Evolutionary conservation across 2,113 vertebrate species (phyloP), one percentile per base, ranked within the genome.

Genomic region (Labrus mixtus): DNA sequence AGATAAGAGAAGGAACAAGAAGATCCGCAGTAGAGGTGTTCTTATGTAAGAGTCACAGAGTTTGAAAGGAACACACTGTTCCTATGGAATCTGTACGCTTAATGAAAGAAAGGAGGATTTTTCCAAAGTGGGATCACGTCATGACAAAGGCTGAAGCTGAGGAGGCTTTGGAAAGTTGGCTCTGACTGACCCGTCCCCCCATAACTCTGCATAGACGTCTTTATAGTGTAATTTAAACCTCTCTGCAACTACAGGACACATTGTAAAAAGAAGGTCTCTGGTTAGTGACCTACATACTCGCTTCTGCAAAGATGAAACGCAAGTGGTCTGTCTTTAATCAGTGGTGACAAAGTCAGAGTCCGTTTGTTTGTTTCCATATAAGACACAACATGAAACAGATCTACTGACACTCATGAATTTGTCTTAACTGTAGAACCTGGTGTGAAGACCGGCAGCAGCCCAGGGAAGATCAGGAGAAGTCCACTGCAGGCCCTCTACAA

Each of bases 401-500:
- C 25, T 33, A 45, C 25, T n/a, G 23, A 20, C 10, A 1, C 19
- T 6, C 5, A 2, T 45, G 46, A 3, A 41, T 72, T 2, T 25
- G 20, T 59, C 7, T 25, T 88, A 91, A 91, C 50, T 20, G 67
- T 89, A 53, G 94, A 95, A 73, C 86, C 92, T 0, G 46, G 80
- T 29, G 65, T 77, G 46, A 78, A 93, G 89, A 85, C 76, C 22
- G 86, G 78, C 39, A 65, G 67, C 78, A 94, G 92, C 89, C 88
- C 92, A 16, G 79, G 90, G 9, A 96, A 95, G 53, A 92, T 90
- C 0, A 92, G 95, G 72, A 95, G 93, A 82, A 97, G 90, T 84
- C 96, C 96, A 0, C 90, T 97, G 57, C 96, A 97, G 89, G 86
- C 90, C 3, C 92, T 97, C 0, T 95, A 96, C 1, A 94, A 96